A percentile compares a stretch with the other conserved stretches of the same genome.
These are phyloP conservation scores for Serinus canaria DNA, from an alignment of 2,113 vertebrate species.

Conservation along the genomic window DNA sequence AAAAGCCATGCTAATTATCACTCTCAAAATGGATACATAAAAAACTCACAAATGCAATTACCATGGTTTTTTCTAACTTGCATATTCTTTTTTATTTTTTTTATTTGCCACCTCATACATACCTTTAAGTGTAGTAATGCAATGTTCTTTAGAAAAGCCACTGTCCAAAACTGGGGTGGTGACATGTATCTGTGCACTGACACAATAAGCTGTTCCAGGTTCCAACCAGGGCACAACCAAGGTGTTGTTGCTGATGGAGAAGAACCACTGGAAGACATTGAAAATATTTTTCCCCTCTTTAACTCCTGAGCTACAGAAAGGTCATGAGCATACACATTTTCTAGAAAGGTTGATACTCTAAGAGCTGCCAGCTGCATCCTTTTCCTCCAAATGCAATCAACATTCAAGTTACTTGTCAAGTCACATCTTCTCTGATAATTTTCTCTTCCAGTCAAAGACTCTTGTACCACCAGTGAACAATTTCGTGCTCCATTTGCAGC, in stretches of 20 bases:
- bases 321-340: background rate
- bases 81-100: background rate
- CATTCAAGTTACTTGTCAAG: background rate
- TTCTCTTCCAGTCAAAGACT: background rate
- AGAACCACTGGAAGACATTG: constrained; percentile 66
- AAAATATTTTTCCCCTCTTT: background rate
- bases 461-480: background rate
- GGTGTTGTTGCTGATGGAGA: constrained; percentile 60
- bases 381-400: background rate
- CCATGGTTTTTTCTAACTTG: background rate
- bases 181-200: constrained; percentile 61
- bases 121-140: constrained; percentile 74
- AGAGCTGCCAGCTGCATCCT: background rate
- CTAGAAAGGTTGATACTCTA: background rate
- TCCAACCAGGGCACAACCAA: constrained; percentile 68
- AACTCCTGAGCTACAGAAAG: background rate
- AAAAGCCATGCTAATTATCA: background rate
- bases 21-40: background rate
- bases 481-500: background rate
- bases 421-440: background rate
- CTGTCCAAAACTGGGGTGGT: constrained; percentile 23
- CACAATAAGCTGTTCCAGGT: constrained; percentile 71
- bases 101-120: background rate
- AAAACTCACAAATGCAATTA: background rate
- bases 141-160: constrained; percentile 62